Conservation (phyloP, 2,797 vertebrate species). For the Acrossocheilus wenchowensis region DNA sequence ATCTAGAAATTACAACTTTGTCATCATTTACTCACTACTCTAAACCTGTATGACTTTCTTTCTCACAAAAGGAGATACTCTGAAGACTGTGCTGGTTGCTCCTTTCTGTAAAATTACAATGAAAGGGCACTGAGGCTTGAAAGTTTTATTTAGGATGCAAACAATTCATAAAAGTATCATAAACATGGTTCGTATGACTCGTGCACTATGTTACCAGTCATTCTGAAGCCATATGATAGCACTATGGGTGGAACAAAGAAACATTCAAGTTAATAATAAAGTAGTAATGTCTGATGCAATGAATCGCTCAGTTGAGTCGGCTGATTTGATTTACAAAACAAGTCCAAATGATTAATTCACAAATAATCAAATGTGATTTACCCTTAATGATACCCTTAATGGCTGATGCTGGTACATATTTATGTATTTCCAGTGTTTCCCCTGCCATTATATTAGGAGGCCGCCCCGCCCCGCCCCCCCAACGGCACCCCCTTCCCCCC, state of each 20-base stretch:
- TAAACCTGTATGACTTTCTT: background rate
- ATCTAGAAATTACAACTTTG: background rate
- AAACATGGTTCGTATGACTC: background rate
- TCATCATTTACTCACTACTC: background rate
- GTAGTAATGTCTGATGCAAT: background rate
- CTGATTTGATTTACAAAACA: background rate
- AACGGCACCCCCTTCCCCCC: no score
- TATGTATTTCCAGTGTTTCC: background rate
- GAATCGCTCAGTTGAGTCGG: background rate
- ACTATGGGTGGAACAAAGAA: background rate
- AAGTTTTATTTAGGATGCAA: background rate
- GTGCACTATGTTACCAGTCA: no score
- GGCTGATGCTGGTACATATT: background rate
- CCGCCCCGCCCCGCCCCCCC: no score
- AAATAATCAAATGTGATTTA: background rate
- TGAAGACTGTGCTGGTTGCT: background rate
- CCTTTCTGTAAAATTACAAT: background rate
- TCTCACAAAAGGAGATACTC: background rate
- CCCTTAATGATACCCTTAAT: background rate
- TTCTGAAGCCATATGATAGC: background rate
- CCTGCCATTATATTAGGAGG: no score
- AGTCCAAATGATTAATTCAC: background rate
- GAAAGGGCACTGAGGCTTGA: background rate
- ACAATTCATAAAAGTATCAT: background rate
- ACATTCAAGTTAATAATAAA: background rate